These are phyloP conservation scores for Dendrolimus punctatus DNA, from an alignment of 1,140 invertebrate genomes.

Conservation along the genomic window DNA sequence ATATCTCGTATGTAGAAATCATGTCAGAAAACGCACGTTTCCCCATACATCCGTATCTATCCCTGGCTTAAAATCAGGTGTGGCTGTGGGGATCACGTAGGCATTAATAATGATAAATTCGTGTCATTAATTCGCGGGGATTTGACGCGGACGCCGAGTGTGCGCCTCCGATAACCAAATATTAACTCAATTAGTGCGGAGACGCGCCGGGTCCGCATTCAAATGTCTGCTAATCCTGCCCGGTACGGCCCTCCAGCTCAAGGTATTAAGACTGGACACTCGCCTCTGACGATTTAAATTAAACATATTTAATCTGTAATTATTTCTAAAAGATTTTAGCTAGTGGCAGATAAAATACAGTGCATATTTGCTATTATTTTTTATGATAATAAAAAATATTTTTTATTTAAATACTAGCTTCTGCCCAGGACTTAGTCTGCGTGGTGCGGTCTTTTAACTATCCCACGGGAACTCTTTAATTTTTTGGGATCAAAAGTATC, in stretches of 20 bases:
- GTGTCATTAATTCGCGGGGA: conserved; percentile 65
- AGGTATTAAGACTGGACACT: conserved; percentile 3
- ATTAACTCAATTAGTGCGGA: conserved; percentile 68
- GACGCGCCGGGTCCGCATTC: conserved; percentile 45
- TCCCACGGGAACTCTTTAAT: no score
- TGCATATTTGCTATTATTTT: no score
- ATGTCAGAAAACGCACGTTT: no score
- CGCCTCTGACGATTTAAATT: conserved; percentile 2
- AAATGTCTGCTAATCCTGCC: conserved; percentile 59
- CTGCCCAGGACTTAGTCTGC: no score
- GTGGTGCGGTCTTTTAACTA: no score
- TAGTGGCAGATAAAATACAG: no score
- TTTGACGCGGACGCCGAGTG: conserved; percentile 59
- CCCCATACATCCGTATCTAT: no score
- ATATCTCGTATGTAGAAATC: no score
- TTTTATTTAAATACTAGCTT: no score
- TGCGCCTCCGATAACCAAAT: conserved; percentile 67
- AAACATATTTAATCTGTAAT: not conserved
- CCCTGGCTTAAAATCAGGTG: conserved; percentile 38
- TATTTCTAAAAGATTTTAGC: no score
- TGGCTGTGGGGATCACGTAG: conserved; percentile 43
- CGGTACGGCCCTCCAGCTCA: not conserved
- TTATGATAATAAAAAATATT: no score
- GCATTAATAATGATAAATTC: conserved; percentile 71
- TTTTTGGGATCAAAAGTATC: no score